These are phyloP conservation scores for Drosophila jambulina DNA, from an alignment of 1,140 invertebrate species.

Conservation along the genomic window DNA sequence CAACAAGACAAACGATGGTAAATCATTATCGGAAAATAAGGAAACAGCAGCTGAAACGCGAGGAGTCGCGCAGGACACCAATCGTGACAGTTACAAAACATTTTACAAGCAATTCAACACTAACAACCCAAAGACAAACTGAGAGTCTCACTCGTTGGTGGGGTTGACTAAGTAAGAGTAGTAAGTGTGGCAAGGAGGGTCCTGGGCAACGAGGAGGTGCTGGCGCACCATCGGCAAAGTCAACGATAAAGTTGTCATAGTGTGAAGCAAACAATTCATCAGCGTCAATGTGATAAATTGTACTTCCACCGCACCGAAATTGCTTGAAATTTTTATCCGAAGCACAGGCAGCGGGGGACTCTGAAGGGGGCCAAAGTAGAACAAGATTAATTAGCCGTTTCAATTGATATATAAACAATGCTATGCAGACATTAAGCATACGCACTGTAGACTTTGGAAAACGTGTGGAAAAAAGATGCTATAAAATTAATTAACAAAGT, in stretches of 20 bases:
- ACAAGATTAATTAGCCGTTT: slow-evolving; percentile 70
- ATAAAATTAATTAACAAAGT: neutral
- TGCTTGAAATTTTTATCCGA: slow-evolving; percentile 69
- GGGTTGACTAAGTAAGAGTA: slow-evolving; percentile 40
- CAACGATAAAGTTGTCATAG: slow-evolving; percentile 80
- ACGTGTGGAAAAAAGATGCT: neutral
- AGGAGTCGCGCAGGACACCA: slow-evolving; percentile 33
- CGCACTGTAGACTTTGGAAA: slow-evolving; percentile 13
- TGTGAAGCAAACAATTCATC: slow-evolving; percentile 80
- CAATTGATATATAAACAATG: slow-evolving; percentile 79
- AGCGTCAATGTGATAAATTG: slow-evolving; percentile 83
- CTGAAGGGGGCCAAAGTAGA: slow-evolving; percentile 46
- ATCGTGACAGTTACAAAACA: slow-evolving; percentile 76
- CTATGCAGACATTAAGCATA: slow-evolving; percentile 51
- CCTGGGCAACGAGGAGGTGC: neutral
- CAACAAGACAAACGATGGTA: slow-evolving; percentile 60
- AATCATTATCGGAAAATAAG: slow-evolving; percentile 64
- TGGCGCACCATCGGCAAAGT: slow-evolving; percentile 27
- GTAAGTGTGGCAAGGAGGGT: slow-evolving; percentile 9
- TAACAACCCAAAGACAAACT: slow-evolving; percentile 48
- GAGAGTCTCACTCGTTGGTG: slow-evolving; percentile 21
- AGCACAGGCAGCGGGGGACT: slow-evolving; percentile 2
- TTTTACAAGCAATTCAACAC: slow-evolving; percentile 79
- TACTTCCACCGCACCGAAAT: slow-evolving; percentile 69
- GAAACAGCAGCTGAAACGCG: slow-evolving; percentile 29